Percentiles rank a stretch among this genome's conserved stretches.
Evolutionary conservation across 1,140 invertebrate species (phyloP).

Genomic region (Macrocentrus cingulum): DNA sequence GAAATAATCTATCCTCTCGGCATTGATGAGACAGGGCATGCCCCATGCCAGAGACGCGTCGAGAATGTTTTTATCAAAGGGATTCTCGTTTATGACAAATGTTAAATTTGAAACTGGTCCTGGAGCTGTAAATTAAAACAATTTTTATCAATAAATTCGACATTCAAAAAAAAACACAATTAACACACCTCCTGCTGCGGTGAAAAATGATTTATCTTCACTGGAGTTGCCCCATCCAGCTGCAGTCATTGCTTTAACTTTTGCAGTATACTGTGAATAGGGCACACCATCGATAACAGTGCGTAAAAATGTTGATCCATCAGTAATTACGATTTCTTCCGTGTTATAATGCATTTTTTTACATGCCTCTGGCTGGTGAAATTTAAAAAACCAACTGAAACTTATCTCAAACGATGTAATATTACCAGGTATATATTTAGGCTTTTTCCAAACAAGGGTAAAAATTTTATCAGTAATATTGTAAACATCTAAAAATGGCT

Average conservation of each 20-base stretch:
- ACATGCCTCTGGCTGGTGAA: constrained; percentile 23
- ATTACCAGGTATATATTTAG: constrained; percentile 38
- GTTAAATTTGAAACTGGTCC: constrained; percentile 36
- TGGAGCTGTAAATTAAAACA: constrained; percentile 39
- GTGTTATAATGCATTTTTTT: background rate
- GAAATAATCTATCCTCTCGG: constrained; percentile 37
- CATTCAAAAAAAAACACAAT: background rate
- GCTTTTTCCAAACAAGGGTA: constrained; percentile 39
- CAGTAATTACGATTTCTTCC: constrained; percentile 8
- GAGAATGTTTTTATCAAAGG: constrained; percentile 34
- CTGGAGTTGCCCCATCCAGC: constrained; percentile 42
- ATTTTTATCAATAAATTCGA: constrained; percentile 8
- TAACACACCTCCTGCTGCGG: constrained; percentile 30
- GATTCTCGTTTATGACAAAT: constrained; percentile 26
- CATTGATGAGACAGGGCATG: constrained; percentile 41
- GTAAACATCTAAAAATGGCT: constrained; percentile 25
- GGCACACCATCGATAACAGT: constrained; percentile 28
- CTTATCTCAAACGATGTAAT: constrained; percentile 37
- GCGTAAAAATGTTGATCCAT: constrained; percentile 18
- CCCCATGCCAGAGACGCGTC: constrained; percentile 42
- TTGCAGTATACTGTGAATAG: constrained; percentile 37
- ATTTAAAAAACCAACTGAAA: constrained; percentile 39
- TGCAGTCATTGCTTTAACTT: constrained; percentile 39
- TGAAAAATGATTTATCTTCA: constrained; percentile 25
- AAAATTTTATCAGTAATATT: constrained; percentile 37